A percentile compares a stretch with the other conserved stretches of the same genome.
Conservation (phyloP, 37 sponge, comb jelly and placozoan species). For the Hexactinellida sp. region DNA sequence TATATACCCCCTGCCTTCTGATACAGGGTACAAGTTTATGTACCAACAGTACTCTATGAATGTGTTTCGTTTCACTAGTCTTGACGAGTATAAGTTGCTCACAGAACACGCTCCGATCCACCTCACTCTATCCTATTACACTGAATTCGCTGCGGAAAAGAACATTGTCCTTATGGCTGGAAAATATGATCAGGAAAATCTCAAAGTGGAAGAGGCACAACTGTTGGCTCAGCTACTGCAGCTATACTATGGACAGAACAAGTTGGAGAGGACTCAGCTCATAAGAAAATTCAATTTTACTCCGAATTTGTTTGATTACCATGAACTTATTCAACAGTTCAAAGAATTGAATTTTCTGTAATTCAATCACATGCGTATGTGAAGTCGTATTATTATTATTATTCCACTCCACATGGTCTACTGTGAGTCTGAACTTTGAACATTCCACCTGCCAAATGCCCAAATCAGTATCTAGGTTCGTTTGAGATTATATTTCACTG, state of each 20-base stretch:
- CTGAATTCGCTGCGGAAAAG: not conserved
- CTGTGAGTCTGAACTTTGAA: too few species aligned
- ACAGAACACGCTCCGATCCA: not conserved
- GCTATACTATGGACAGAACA: slow-evolving; percentile 1
- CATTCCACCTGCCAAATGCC: too few species aligned
- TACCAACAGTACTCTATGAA: not conserved
- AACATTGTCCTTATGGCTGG: not conserved
- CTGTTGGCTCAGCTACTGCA: not conserved
- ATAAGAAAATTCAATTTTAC: not conserved
- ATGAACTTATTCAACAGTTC: not conserved
- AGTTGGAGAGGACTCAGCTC: not conserved
- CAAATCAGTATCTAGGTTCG: too few species aligned
- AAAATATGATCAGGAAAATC: not conserved
- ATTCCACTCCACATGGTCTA: too few species aligned
- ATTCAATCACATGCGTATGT: too few species aligned
- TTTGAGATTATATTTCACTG: too few species aligned
- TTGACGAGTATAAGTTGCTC: not conserved
- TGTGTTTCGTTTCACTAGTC: not conserved
- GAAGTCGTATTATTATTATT: too few species aligned
- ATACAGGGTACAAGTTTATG: not conserved
- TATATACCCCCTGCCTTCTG: not conserved
- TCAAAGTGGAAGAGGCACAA: not conserved
- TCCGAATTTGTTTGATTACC: not conserved
- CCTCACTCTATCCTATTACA: not conserved
- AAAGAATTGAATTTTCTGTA: not conserved